Base-by-base conservation (phyloP, 2,113 vertebrate species). In the rat (Rattus norvegicus) region DNA sequence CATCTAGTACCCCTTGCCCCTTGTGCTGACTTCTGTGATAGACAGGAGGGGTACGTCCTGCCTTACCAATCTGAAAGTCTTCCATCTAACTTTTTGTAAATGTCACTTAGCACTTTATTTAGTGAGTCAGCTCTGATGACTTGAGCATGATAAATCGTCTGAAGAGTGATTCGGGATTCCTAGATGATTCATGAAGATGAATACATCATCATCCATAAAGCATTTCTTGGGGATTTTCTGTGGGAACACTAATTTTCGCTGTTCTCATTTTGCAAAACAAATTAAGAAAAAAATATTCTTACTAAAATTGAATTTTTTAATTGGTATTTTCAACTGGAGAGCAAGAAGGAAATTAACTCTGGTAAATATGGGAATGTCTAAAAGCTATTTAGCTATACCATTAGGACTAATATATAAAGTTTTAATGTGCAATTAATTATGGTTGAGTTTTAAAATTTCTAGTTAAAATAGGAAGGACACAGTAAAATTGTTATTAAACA, bases 271-370 rank as follows among this genome's bases (percentile, higher is more conserved):
- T 92, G 3, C 3, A 69, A 94, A 95, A 90, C 6, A 85, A 93
- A 86, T 89, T 85, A 85, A 75, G 36, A 81, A 24, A 63, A 81
- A 54, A 87, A 6, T 39, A 73, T 73, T 73, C 7, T 73, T 24
- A 11, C 52, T 81, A 92, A 95, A 93, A 39, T n/a, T 90, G 24
- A n/a, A 81, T 54, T 97, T 93, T 88, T 91, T 76, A 88, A 84
- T 91, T 94, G 20, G 13, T 24, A 67, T 70, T 65, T 91, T 63
- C 49, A 92, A 52, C 1, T 90, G 80, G 7, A 5, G 43, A 91
- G 30, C 47, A 95, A 90, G 59, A 47, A 97, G 79, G 65, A 84
- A 54, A 22, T 93, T 39, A 87, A 76, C 33, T 73, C 77, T 77
- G 89, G 65, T 96, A 92, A 85, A 85, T 85, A 80, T 95, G 22